Conservation (phyloP, 2,797 vertebrate genomes). For the Cercopithecus petaurista region DNA sequence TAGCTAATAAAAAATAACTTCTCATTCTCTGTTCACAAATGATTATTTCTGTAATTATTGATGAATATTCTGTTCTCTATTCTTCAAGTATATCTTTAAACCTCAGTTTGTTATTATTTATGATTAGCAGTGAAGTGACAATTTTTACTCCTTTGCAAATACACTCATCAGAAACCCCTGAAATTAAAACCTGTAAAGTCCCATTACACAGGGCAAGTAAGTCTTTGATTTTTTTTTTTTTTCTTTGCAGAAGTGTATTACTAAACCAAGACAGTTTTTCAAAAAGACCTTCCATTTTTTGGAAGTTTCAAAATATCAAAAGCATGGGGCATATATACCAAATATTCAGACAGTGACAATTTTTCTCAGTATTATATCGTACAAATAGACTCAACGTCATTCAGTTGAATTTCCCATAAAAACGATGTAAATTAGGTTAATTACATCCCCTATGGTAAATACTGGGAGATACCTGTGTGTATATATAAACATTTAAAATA, state of each 20-base stretch:
- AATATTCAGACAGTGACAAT: neutral
- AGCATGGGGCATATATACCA: neutral
- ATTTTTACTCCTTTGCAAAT: neutral
- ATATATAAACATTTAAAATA: neutral
- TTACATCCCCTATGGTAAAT: neutral
- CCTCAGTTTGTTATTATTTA: neutral
- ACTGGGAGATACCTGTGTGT: neutral
- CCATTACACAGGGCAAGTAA: neutral
- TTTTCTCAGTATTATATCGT: neutral
- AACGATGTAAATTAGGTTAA: neutral
- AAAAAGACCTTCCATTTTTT: neutral
- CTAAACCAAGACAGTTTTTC: neutral
- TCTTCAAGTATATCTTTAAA: neutral
- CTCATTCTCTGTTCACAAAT: conserved; percentile 1
- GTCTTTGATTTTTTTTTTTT: neutral
- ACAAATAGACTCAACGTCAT: neutral
- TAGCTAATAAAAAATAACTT: neutral
- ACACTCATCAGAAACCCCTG: neutral
- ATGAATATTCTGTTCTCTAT: neutral
- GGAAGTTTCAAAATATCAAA: conserved; percentile 17
- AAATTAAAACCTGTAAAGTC: neutral
- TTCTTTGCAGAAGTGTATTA: neutral
- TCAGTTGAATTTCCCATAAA: neutral
- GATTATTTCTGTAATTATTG: neutral
- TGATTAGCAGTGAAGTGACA: neutral